phyloP scores from a whole-genome alignment of 2,113 vertebrate species.

The Fulica atra region DNA sequence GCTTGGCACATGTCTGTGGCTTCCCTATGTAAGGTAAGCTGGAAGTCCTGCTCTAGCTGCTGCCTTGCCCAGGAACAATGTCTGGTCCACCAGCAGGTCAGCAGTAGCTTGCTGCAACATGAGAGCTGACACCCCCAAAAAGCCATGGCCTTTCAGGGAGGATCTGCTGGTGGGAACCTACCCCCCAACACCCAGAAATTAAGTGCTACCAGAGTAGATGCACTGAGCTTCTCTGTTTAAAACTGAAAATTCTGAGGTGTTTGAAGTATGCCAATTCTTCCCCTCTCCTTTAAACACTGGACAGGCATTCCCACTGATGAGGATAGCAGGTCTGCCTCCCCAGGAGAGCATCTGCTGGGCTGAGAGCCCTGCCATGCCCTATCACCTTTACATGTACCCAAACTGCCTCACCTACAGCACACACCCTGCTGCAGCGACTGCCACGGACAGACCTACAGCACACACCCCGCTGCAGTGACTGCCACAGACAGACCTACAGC shows the following conservation, averaged over 20 bases:
- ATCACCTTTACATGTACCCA: not conserved
- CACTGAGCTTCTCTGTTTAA: not conserved
- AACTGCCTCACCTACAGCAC: not conserved
- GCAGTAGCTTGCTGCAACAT: not conserved
- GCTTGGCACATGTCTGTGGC: too few species aligned
- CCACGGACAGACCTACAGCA: not conserved
- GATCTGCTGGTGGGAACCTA: not conserved
- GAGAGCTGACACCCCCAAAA: not conserved
- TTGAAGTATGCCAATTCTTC: not conserved
- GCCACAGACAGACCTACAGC: not conserved
- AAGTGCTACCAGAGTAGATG: not conserved
- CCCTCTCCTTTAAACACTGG: not conserved
- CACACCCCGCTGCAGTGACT: not conserved
- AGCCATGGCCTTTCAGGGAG: not conserved
- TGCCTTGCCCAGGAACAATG: not conserved
- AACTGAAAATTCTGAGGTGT: not conserved
- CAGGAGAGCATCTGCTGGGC: not conserved
- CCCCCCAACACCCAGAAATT: not conserved
- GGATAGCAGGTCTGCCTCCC: not conserved
- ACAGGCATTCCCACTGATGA: not conserved
- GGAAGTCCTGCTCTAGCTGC: not conserved
- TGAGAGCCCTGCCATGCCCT: not conserved
- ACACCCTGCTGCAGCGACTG: not conserved
- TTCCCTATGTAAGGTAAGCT: not conserved
- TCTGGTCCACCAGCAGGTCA: not conserved